phyloP scores from a whole-genome alignment of 2,797 vertebrate genomes.

The Setipinna tenuifilis region DNA sequence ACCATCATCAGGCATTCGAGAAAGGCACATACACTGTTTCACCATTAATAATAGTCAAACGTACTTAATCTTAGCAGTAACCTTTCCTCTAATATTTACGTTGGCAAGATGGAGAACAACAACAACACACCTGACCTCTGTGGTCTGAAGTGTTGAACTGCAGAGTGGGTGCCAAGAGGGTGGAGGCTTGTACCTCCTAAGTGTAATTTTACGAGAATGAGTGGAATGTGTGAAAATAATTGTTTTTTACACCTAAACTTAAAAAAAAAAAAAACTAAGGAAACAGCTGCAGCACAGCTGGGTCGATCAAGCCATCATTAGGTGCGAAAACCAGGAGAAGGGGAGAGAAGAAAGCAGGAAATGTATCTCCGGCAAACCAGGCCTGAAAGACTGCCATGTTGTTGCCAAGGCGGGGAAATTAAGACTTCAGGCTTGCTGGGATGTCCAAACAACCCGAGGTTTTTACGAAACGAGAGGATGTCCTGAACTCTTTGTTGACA shows the following conservation, averaged over 20 bases:
- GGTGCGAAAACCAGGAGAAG: not conserved
- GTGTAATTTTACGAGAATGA: not conserved
- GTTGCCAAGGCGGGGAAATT: not conserved
- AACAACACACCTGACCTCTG: not conserved
- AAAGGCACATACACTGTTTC: not conserved
- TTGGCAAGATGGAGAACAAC: not conserved
- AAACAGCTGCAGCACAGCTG: conserved; percentile 21
- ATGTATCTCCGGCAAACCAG: not conserved
- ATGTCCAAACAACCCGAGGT: not conserved
- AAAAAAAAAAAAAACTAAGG: not conserved
- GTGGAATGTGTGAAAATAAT: conserved; percentile 17
- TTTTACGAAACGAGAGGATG: not conserved
- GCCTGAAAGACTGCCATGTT: not conserved
- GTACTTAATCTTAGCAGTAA: not conserved
- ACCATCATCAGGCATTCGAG: not conserved
- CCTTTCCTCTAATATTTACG: not conserved
- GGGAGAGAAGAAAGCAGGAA: not conserved
- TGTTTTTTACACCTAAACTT: not conserved
- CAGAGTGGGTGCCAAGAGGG: not conserved
- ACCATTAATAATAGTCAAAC: not conserved
- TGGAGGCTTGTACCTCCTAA: not conserved
- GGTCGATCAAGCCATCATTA: not conserved
- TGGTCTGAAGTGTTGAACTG: not conserved
- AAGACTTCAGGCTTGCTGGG: not conserved
- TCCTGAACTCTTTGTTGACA: not conserved